Conservation (phyloP, 2,113 vertebrate species). For the Accipiter virgatus region DNA sequence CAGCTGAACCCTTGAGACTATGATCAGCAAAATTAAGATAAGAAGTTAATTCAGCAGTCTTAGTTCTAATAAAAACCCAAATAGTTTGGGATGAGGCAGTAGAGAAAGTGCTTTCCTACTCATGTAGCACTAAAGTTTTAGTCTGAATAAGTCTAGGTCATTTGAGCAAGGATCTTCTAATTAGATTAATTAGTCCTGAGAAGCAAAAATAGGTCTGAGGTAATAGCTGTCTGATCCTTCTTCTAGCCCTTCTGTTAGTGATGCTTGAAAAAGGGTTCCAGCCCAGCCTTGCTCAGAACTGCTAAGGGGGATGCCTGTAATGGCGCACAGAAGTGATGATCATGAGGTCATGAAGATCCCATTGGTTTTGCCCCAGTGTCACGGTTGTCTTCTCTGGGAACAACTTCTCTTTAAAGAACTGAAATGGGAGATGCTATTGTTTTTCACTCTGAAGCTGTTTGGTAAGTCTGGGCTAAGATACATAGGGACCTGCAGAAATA, state of each 20-base stretch:
- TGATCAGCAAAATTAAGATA: background rate
- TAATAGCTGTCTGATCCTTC: background rate
- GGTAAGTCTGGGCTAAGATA: background rate
- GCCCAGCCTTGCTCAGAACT: background rate
- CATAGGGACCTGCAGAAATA: background rate
- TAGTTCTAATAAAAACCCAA: background rate
- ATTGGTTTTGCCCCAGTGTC: background rate
- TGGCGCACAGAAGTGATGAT: too few species aligned
- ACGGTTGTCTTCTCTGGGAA: background rate
- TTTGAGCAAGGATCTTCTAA: background rate
- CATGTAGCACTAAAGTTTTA: background rate
- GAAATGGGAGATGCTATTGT: background rate
- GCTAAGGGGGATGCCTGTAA: background rate
- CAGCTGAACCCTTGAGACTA: background rate
- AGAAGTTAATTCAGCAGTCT: background rate
- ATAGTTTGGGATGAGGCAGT: background rate
- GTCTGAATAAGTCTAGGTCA: background rate
- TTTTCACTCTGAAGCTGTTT: background rate
- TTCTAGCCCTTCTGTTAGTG: background rate
- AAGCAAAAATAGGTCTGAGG: background rate
- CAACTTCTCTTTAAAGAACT: background rate
- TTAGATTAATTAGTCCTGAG: background rate
- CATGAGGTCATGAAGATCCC: background rate
- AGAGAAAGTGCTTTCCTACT: background rate
- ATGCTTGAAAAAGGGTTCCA: background rate